Conservation (phyloP, 1,140 invertebrate genomes). For the Andricus grossulariae region DNA sequence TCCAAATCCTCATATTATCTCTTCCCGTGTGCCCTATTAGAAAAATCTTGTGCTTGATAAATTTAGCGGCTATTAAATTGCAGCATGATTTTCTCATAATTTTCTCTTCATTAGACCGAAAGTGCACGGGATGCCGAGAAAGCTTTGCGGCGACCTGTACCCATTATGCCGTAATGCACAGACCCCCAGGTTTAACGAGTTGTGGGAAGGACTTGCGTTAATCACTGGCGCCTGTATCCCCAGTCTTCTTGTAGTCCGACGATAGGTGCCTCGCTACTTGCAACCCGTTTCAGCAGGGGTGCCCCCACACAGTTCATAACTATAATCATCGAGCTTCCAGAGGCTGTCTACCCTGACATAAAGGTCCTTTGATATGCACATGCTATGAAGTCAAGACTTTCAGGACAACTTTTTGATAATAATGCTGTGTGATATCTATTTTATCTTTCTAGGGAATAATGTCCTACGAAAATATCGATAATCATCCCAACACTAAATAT, state of each 20-base stretch:
- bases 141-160: conserved; percentile 33
- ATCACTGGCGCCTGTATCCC: conserved; percentile 37
- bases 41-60: not conserved
- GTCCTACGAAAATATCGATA: no score
- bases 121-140: conserved; percentile 6
- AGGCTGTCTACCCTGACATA: not conserved
- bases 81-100: conserved; percentile 18
- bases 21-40: no score
- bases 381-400: not conserved
- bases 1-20: no score
- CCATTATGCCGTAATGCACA: conserved; percentile 40
- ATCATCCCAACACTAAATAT: no score
- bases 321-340: conserved; percentile 35
- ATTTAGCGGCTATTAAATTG: conserved; percentile 6
- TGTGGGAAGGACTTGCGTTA: no score
- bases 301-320: conserved; percentile 39
- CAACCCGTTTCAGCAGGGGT: conserved; percentile 29
- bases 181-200: conserved; percentile 38
- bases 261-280: conserved; percentile 34
- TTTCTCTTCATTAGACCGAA: conserved; percentile 10
- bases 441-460: no score
- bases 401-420: no score
- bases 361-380: not conserved
- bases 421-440: no score
- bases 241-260: no score